Conservation (phyloP, 1,140 invertebrate genomes). For the Drosophila murphyi region DNA sequence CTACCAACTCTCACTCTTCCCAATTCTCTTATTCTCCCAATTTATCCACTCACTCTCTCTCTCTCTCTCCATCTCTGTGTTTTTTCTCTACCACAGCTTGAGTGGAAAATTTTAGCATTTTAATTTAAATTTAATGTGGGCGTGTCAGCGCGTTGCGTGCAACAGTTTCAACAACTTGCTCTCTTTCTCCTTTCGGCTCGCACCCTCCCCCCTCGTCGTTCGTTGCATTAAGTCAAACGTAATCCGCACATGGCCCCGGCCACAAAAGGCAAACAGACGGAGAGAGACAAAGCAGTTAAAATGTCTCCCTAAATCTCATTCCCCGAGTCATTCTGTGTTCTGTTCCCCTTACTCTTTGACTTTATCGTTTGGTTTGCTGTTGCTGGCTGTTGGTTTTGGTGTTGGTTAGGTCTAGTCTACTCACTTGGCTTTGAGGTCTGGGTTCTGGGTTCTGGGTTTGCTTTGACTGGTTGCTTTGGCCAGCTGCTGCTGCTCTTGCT, state of each 20-base stretch:
- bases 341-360: constrained; percentile 66
- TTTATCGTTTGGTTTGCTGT: constrained; percentile 57
- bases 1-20: background rate
- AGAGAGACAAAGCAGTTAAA: constrained; percentile 52
- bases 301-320: constrained; percentile 24
- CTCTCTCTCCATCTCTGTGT: background rate
- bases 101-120: constrained; percentile 78
- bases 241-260: constrained; percentile 77
- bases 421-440: constrained; percentile 34
- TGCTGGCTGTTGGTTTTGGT: constrained; percentile 71
- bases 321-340: background rate
- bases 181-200: background rate
- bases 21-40: background rate
- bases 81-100: constrained; percentile 52
- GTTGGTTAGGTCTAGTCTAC: constrained; percentile 72
- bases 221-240: constrained; percentile 80
- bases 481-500: constrained; percentile 12
- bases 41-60: background rate
- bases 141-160: constrained; percentile 69
- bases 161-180: constrained; percentile 59
- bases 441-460: constrained; percentile 50
- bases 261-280: constrained; percentile 56
- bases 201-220: background rate
- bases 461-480: constrained; percentile 66
- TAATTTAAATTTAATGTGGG: constrained; percentile 79